These are phyloP conservation scores for Pocillopora grandis DNA, from an alignment of 92 coral and sea anemone species.

Conservation along the genomic window DNA sequence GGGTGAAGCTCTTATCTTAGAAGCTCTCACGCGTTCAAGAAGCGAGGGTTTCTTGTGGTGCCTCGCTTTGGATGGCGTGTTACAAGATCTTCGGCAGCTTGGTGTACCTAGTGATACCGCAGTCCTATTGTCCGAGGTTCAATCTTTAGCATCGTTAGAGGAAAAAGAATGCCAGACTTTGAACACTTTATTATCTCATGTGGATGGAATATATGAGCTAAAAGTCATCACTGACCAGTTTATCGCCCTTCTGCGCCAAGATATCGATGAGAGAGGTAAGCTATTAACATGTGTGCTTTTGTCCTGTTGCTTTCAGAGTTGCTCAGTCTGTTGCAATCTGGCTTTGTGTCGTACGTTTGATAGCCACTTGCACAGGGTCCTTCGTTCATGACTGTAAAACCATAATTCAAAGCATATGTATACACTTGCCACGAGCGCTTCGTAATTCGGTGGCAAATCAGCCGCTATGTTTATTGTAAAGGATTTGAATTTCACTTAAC, in stretches of 20 bases:
- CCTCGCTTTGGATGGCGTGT: constrained; percentile 39
- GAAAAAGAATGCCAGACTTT: constrained; percentile 62
- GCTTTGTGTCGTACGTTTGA: too few species aligned
- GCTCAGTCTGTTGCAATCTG: too few species aligned
- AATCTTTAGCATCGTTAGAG: constrained; percentile 33
- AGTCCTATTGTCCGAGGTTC: constrained; percentile 41
- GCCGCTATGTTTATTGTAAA: too few species aligned
- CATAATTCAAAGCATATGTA: too few species aligned
- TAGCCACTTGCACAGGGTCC: too few species aligned
- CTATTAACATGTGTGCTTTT: not conserved
- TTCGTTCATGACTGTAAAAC: too few species aligned
- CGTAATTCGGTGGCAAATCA: too few species aligned
- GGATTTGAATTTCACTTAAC: too few species aligned
- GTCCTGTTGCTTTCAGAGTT: not conserved
- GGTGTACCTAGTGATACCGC: constrained; percentile 21
- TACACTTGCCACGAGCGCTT: too few species aligned
- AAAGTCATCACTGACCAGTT: constrained; percentile 66
- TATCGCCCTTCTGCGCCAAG: constrained; percentile 34
- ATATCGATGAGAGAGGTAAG: constrained; percentile 57
- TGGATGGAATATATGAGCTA: constrained; percentile 67
- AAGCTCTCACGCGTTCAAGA: constrained; percentile 37
- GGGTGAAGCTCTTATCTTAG: constrained; percentile 19
- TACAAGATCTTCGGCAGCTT: constrained; percentile 28
- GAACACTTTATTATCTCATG: constrained; percentile 30
- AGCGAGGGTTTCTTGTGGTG: constrained; percentile 54